phyloP scores from a whole-genome alignment of 2,888 invertebrate species.

The Scaptomyza tumidula region DNA sequence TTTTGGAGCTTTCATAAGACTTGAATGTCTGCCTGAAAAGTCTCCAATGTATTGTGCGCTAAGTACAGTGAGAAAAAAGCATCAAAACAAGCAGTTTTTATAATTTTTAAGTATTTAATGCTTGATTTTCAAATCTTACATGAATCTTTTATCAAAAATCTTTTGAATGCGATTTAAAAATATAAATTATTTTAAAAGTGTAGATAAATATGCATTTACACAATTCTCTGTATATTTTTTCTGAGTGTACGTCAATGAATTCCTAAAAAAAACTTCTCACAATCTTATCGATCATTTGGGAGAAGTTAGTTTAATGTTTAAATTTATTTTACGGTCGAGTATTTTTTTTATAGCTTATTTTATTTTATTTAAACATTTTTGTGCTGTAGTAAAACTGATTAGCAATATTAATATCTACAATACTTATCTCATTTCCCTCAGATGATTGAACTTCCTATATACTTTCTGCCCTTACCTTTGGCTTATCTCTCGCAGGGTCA shows the following conservation, averaged over 20 bases:
- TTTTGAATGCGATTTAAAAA: too few species aligned
- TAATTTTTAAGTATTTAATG: background rate
- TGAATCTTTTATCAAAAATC: too few species aligned
- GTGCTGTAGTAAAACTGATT: slow-evolving; percentile 1
- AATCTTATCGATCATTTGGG: slow-evolving; percentile 21
- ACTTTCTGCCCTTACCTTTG: slow-evolving; percentile 2
- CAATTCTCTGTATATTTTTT: background rate
- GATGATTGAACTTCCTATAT: slow-evolving; percentile 2
- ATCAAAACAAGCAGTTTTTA: too few species aligned
- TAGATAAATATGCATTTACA: too few species aligned
- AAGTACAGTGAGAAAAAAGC: background rate
- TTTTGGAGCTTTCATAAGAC: slow-evolving; percentile 37
- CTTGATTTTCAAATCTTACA: too few species aligned
- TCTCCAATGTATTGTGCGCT: background rate
- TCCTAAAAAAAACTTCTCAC: slow-evolving; percentile 7
- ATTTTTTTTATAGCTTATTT: too few species aligned
- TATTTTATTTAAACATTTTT: background rate
- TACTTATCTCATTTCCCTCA: too few species aligned
- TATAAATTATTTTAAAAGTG: too few species aligned
- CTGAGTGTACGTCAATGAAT: background rate
- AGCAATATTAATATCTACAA: background rate
- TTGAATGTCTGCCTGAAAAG: slow-evolving; percentile 1
- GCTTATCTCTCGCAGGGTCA: slow-evolving; percentile 32
- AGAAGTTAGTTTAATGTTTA: background rate
- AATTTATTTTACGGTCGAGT: too few species aligned